Conservation (phyloP, 2,888 invertebrate genomes). For the Tuberolachnus salignus region DNA sequence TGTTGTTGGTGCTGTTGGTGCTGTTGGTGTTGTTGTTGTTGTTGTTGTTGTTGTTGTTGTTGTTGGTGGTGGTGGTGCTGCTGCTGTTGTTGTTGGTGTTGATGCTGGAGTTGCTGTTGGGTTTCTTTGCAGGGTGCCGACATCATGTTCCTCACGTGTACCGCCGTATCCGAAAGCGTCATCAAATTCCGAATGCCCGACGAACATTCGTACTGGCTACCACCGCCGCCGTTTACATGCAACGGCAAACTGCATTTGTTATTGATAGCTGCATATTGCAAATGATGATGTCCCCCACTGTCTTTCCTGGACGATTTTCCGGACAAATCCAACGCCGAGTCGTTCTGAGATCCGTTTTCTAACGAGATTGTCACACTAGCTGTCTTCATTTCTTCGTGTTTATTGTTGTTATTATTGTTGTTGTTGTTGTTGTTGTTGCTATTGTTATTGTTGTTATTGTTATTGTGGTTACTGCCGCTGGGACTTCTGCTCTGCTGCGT, state of each 20-base stretch:
- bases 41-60: not conserved
- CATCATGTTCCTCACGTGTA: constrained; percentile 61
- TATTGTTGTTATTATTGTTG: not conserved
- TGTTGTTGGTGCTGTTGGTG: not conserved
- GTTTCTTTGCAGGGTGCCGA: constrained; percentile 51
- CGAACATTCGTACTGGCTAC: constrained; percentile 25
- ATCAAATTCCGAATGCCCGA: constrained; percentile 66
- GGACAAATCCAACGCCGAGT: constrained; percentile 67
- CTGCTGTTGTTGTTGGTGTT: constrained; percentile 50
- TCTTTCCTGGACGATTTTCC: constrained; percentile 62
- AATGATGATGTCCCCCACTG: constrained; percentile 11
- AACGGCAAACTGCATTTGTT: constrained; percentile 46
- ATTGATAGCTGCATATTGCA: constrained; percentile 47
- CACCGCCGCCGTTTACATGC: constrained; percentile 12
- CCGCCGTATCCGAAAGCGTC: constrained; percentile 64
- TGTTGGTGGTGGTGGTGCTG: not conserved
- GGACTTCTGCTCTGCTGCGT: constrained; percentile 13
- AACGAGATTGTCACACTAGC: constrained; percentile 52
- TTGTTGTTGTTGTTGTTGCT: not conserved
- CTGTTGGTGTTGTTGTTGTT: not conserved
- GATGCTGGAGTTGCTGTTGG: constrained; percentile 1
- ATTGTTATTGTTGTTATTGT: constrained; percentile 15
- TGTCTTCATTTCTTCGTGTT: constrained; percentile 41
- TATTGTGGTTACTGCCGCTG: not conserved
- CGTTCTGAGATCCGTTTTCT: constrained; percentile 42